Percentiles rank a stretch among this genome's conserved stretches.
These are phyloP conservation scores for Gymnoscopelus braueri DNA, from an alignment of 2,797 vertebrate species.

Conservation along the genomic window DNA sequence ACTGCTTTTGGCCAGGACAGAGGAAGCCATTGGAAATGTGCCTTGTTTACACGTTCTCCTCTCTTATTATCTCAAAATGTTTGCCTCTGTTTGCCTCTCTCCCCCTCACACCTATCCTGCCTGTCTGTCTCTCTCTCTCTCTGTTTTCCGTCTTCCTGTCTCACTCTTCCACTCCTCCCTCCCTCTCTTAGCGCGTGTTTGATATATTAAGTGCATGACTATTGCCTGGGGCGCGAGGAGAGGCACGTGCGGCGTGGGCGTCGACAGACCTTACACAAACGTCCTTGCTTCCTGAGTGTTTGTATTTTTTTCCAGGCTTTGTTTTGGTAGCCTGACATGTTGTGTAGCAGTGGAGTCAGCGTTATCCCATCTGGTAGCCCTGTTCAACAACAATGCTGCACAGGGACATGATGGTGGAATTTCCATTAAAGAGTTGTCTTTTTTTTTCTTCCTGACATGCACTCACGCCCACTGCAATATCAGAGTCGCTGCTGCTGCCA, in stretches of 20 bases:
- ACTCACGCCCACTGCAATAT: background rate
- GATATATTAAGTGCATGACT: slow-evolving; percentile 67
- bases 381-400: slow-evolving; percentile 24
- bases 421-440: slow-evolving; percentile 37
- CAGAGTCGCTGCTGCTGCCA: background rate
- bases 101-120: slow-evolving; percentile 4
- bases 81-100: background rate
- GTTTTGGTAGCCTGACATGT: slow-evolving; percentile 38
- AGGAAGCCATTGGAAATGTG: slow-evolving; percentile 1
- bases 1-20: slow-evolving; percentile 12
- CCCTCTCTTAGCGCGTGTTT: slow-evolving; percentile 66
- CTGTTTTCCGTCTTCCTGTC: slow-evolving; percentile 27
- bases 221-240: slow-evolving; percentile 61
- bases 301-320: slow-evolving; percentile 42
- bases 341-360: slow-evolving; percentile 17
- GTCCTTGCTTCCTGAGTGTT: slow-evolving; percentile 57
- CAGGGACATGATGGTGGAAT: slow-evolving; percentile 29
- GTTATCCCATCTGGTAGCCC: slow-evolving; percentile 28
- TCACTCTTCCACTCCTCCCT: background rate
- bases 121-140: slow-evolving; percentile 24
- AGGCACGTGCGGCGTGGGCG: slow-evolving; percentile 64
- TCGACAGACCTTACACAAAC: slow-evolving; percentile 64
- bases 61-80: background rate
- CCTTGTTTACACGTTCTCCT: background rate
- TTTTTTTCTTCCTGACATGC: slow-evolving; percentile 13